These are phyloP conservation scores for Nannobrachium achirus DNA, from an alignment of 2,113 vertebrate species.

Conservation along the genomic window DNA sequence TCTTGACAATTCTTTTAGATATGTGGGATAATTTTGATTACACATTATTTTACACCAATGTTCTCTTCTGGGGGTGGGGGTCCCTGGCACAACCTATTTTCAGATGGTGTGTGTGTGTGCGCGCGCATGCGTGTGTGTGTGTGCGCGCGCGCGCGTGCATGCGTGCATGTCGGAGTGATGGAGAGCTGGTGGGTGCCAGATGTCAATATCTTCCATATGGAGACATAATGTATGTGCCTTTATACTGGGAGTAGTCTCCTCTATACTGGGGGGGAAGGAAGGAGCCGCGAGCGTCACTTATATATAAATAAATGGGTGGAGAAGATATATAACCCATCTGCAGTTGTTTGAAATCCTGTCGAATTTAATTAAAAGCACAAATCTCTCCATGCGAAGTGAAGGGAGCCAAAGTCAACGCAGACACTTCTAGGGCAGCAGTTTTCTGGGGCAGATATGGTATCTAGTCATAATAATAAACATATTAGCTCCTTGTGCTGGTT, in stretches of 20 bases:
- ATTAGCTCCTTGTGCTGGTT: constrained; percentile 13
- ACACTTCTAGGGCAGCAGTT: constrained; percentile 37
- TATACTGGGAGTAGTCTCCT: constrained; percentile 27
- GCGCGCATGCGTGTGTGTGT: too few relatives aligned
- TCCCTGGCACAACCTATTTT: too few relatives aligned
- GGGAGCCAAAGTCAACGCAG: constrained; percentile 49
- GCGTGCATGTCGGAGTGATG: constrained; percentile 23
- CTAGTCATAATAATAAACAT: constrained; percentile 66
- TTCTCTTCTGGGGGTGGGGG: too few relatives aligned
- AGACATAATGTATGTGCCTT: constrained; percentile 5
- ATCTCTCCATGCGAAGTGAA: constrained; percentile 22
- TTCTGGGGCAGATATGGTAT: constrained; percentile 42
- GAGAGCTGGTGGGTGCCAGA: constrained; percentile 44
- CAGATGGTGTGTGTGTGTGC: too few relatives aligned
- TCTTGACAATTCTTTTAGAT: too few relatives aligned
- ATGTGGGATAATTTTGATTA: too few relatives aligned
- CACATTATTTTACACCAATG: too few relatives aligned
- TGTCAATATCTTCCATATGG: constrained; percentile 65
- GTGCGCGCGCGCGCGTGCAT: too few relatives aligned
- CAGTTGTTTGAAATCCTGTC: constrained; percentile 48
- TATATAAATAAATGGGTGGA: constrained; percentile 16
- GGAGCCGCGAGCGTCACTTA: constrained; percentile 30
- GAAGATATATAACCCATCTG: constrained; percentile 55
- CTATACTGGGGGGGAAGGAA: constrained; percentile 9
- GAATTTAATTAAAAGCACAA: constrained; percentile 48